Evolutionary conservation across 1,140 invertebrate species (phyloP).

Genomic region (Xylocopa sonorina): DNA sequence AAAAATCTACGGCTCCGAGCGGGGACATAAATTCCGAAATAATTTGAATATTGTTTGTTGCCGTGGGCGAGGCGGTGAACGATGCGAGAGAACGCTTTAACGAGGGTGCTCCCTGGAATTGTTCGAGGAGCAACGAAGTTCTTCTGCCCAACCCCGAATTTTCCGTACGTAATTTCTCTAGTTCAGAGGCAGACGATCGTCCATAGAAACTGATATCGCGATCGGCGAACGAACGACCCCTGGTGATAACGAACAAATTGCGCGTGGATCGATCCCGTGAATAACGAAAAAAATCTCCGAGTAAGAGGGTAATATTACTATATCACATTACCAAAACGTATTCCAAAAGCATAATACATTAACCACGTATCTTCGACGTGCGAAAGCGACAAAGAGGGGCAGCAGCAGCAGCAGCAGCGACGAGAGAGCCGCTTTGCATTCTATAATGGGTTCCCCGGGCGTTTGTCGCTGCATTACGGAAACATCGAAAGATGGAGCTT

Average conservation of each 20-base stretch:
- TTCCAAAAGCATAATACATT: constrained; percentile 2
- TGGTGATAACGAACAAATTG: too few species aligned
- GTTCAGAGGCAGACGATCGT: too few species aligned
- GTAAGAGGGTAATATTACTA: not conserved
- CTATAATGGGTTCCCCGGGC: constrained; percentile 11
- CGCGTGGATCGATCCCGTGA: too few species aligned
- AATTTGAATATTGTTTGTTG: constrained; percentile 46
- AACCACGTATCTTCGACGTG: not conserved
- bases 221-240: too few species aligned
- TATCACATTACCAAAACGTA: not conserved
- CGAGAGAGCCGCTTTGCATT: constrained; percentile 15
- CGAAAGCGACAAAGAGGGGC: not conserved
- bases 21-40: constrained; percentile 41
- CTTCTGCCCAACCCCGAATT: too few species aligned
- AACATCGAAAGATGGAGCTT: constrained; percentile 8
- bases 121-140: not conserved
- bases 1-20: constrained; percentile 39
- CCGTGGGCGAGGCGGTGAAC: not conserved
- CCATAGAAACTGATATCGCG: too few species aligned
- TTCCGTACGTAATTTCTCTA: too few species aligned
- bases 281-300: too few species aligned
- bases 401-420: too few species aligned
- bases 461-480: constrained; percentile 30
- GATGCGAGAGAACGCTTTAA: not conserved
- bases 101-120: not conserved